Conservation (phyloP, 2,797 vertebrate genomes). For the Pseudochaenichthys georgianus region DNA sequence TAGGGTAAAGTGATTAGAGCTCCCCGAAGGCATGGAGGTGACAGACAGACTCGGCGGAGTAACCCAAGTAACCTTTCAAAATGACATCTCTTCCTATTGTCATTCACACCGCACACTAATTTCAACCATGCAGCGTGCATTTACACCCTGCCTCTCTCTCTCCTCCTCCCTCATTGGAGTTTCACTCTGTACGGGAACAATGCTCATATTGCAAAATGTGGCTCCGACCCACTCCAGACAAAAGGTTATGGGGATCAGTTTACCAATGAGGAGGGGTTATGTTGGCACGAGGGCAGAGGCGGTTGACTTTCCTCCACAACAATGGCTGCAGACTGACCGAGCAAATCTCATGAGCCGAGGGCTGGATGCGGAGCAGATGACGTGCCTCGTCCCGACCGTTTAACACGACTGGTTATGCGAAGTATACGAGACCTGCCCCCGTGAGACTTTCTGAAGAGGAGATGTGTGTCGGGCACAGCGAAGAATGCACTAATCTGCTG, state of each 20-base stretch:
- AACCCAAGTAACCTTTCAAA: slow-evolving; percentile 89
- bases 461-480: slow-evolving; percentile 90
- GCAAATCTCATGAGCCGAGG: slow-evolving; percentile 82
- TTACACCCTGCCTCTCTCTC: slow-evolving; percentile 40
- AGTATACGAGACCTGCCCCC: slow-evolving; percentile 79
- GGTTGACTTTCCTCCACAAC: slow-evolving; percentile 77
- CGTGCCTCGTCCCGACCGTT: slow-evolving; percentile 83
- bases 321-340: slow-evolving; percentile 83
- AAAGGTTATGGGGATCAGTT: slow-evolving; percentile 81
- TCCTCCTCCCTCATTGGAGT: slow-evolving; percentile 38
- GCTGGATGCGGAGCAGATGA: slow-evolving; percentile 86
- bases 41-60: slow-evolving; percentile 86
- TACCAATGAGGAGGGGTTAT: slow-evolving; percentile 65
- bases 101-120: slow-evolving; percentile 80
- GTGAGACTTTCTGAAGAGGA: slow-evolving; percentile 88
- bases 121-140: slow-evolving; percentile 74
- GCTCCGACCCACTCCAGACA: slow-evolving; percentile 73
- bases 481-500: slow-evolving; percentile 94
- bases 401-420: slow-evolving; percentile 84
- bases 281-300: slow-evolving; percentile 74
- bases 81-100: slow-evolving; percentile 86
- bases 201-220: slow-evolving; percentile 77
- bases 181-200: slow-evolving; percentile 68
- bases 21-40: slow-evolving; percentile 87
- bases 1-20: slow-evolving; percentile 88